phyloP scores from a whole-genome alignment of 2,888 invertebrate species.

The Caenorhabditis doughertyi region DNA sequence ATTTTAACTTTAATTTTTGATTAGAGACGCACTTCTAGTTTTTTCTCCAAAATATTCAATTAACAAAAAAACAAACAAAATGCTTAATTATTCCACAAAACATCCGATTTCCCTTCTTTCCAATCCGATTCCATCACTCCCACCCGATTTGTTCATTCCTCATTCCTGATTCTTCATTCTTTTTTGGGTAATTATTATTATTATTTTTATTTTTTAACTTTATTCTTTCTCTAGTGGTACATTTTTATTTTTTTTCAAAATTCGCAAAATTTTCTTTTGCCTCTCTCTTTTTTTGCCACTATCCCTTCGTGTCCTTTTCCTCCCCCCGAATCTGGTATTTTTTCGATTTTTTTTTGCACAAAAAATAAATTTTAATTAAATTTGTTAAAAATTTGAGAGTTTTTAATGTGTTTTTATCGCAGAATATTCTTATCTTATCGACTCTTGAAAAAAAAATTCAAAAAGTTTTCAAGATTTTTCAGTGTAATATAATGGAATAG shows the following conservation, averaged over 20 bases:
- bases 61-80: constrained; percentile 35
- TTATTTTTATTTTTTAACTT: constrained; percentile 1
- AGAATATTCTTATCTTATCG: no score
- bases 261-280: not conserved
- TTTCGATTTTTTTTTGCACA: constrained; percentile 11
- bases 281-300: constrained; percentile 39
- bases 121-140: not conserved
- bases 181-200: constrained; percentile 34
- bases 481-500: no score
- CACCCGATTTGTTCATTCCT: constrained; percentile 31
- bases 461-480: no score
- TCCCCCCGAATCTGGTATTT: constrained; percentile 50
- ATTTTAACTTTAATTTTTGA: not conserved
- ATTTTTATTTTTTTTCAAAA: not conserved
- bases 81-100: constrained; percentile 38
- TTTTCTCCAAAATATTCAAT: not conserved
- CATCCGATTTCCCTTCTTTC: not conserved
- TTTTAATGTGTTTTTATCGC: not conserved
- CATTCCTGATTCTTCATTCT: constrained; percentile 11
- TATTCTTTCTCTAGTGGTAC: constrained; percentile 23
- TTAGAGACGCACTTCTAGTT: constrained; percentile 12
- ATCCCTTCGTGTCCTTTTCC: constrained; percentile 52
- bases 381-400: not conserved
- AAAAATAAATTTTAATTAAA: constrained; percentile 1
- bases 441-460: no score